phyloP scores from a whole-genome alignment of 2,888 invertebrate species.

The Stenodema calcarata region DNA sequence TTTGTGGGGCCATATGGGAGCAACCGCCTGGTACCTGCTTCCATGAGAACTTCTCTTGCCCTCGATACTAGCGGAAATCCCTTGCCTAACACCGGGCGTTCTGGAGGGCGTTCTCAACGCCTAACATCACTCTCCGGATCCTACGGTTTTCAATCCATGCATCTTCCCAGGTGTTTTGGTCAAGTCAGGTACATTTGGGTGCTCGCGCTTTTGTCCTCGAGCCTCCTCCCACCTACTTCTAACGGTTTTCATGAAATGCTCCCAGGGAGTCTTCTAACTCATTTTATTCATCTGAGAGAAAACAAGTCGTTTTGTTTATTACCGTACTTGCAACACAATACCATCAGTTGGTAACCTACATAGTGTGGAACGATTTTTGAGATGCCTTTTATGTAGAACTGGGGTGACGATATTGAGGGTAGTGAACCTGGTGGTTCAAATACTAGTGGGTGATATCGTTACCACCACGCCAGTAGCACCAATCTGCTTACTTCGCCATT shows the following conservation, averaged over 20 bases:
- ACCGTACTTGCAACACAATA: neutral
- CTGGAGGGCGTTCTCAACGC: too few relatives aligned
- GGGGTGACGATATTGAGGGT: too few relatives aligned
- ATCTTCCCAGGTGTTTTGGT: slow-evolving; percentile 10
- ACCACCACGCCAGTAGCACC: too few relatives aligned
- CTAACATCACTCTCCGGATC: neutral
- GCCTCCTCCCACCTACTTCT: neutral
- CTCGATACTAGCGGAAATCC: slow-evolving; percentile 3
- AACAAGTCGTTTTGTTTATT: neutral
- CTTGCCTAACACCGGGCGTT: neutral
- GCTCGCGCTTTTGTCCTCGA: neutral
- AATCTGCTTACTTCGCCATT: too few relatives aligned
- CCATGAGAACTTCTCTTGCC: slow-evolving; percentile 6
- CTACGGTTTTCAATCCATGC: neutral
- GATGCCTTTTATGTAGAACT: too few relatives aligned
- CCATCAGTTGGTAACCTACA: neutral
- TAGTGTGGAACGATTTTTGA: too few relatives aligned
- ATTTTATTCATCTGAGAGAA: neutral
- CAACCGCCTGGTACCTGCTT: slow-evolving; percentile 11
- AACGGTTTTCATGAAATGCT: neutral
- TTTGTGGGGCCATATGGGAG: slow-evolving; percentile 17
- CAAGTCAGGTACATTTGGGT: neutral
- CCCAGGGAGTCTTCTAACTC: neutral
- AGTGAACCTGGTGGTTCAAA: too few relatives aligned
- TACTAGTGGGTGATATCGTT: too few relatives aligned